Percentiles rank a stretch among this genome's conserved stretches.
Conservation (phyloP, 2,797 vertebrate species). For the Neosilurus hyrtlii region DNA sequence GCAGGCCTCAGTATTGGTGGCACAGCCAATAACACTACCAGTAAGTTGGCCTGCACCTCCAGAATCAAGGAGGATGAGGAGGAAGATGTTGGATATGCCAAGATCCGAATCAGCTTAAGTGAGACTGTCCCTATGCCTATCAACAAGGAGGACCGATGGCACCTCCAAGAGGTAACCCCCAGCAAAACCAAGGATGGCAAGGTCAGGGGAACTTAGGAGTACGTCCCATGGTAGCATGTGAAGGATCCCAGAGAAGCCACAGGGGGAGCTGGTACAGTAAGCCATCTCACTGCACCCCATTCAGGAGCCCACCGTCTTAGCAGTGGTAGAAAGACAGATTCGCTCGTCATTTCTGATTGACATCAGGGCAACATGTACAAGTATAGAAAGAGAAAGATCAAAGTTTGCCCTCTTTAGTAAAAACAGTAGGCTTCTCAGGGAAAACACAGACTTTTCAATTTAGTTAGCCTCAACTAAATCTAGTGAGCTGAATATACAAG, state of each 20-base stretch:
- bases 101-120: accelerated
- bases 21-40: neutral
- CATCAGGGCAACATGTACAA: neutral
- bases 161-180: neutral
- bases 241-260: neutral
- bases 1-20: neutral
- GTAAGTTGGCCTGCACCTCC: neutral
- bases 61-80: too few relatives aligned
- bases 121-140: neutral
- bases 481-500: neutral
- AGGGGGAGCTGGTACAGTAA: neutral
- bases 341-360: neutral
- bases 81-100: neutral
- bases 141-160: neutral
- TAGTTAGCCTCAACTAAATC: neutral
- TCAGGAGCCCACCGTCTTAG: neutral
- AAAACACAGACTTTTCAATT: neutral
- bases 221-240: accelerated
- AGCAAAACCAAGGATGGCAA: neutral
- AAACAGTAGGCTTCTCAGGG: neutral
- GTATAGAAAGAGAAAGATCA: neutral
- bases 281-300: neutral
- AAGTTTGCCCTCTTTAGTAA: neutral
- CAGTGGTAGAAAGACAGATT: accelerated
- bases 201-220: neutral